phyloP scores from a whole-genome alignment of 1,140 invertebrate genomes.

The Drosophila repletoides region DNA sequence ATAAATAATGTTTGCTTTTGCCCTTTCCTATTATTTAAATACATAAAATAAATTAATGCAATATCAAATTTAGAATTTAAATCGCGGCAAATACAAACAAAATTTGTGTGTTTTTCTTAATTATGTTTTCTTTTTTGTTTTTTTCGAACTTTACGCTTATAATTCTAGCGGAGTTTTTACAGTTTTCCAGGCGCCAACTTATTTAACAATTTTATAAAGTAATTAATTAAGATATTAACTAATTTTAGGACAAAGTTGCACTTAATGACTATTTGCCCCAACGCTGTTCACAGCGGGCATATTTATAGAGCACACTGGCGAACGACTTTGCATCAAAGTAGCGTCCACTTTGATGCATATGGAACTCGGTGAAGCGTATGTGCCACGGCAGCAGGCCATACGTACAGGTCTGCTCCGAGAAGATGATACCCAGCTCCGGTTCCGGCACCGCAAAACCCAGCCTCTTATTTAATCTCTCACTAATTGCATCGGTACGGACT shows the following conservation, averaged over 20 bases:
- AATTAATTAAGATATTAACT: conserved; percentile 49
- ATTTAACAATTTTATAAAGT: conserved; percentile 27
- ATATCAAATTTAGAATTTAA: no score
- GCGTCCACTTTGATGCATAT: conserved; percentile 55
- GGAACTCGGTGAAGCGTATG: conserved; percentile 75
- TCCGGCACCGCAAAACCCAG: conserved; percentile 53
- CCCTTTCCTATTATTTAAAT: no score
- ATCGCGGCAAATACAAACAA: no score
- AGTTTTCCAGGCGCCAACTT: conserved; percentile 3
- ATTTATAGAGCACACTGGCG: conserved; percentile 64
- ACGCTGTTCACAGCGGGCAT: conserved; percentile 77
- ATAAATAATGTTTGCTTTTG: no score
- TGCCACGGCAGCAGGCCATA: conserved; percentile 78
- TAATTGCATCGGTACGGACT: conserved; percentile 52
- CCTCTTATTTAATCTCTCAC: conserved; percentile 38
- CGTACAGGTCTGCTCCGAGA: conserved; percentile 59
- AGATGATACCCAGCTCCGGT: conserved; percentile 71
- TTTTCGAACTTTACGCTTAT: conserved; percentile 48
- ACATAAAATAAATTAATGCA: no score
- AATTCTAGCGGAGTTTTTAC: conserved; percentile 32
- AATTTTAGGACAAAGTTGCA: conserved; percentile 18
- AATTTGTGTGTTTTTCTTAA: no score
- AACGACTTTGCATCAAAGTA: conserved; percentile 62
- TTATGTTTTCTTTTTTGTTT: neutral
- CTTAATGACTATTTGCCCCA: conserved; percentile 69